Evolutionary conservation across 1,140 invertebrate species (phyloP).

Genomic region (Delia radicum): DNA sequence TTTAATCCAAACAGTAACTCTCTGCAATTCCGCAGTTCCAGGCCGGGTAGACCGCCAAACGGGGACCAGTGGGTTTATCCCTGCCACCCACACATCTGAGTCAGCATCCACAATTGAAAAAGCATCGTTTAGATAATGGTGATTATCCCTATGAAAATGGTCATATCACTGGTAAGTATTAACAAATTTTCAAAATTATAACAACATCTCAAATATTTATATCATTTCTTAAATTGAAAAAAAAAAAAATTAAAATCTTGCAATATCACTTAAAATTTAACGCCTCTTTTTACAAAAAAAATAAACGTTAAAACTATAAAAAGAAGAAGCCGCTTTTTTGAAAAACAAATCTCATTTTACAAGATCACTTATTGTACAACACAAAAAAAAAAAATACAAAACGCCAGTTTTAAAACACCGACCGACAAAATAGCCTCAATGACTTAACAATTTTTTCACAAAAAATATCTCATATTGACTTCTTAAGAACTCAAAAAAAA

Average conservation of each 20-base stretch:
- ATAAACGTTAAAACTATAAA: no score
- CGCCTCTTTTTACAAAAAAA: neutral
- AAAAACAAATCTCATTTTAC: no score
- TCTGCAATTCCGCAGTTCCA: slow-evolving; percentile 92
- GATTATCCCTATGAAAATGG: slow-evolving; percentile 88
- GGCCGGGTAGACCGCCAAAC: slow-evolving; percentile 94
- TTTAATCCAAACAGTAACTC: slow-evolving; percentile 83
- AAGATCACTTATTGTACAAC: neutral
- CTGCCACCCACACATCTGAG: slow-evolving; percentile 79
- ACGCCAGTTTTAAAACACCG: neutral
- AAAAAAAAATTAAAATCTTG: neutral
- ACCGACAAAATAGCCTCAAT: neutral
- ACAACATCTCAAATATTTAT: neutral
- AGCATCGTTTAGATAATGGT: slow-evolving; percentile 87
- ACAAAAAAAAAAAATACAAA: neutral
- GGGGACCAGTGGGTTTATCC: slow-evolving; percentile 85
- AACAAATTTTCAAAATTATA: no score
- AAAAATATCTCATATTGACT: neutral
- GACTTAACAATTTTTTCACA: neutral
- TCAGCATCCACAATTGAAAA: slow-evolving; percentile 85
- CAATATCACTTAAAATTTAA: slow-evolving; percentile 9
- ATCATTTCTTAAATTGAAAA: neutral
- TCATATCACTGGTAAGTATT: slow-evolving; percentile 82
- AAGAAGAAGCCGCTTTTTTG: neutral
- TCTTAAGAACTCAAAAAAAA: neutral